Conservation (phyloP, 2,797 vertebrate genomes). For the Catostomus latipinnis region DNA sequence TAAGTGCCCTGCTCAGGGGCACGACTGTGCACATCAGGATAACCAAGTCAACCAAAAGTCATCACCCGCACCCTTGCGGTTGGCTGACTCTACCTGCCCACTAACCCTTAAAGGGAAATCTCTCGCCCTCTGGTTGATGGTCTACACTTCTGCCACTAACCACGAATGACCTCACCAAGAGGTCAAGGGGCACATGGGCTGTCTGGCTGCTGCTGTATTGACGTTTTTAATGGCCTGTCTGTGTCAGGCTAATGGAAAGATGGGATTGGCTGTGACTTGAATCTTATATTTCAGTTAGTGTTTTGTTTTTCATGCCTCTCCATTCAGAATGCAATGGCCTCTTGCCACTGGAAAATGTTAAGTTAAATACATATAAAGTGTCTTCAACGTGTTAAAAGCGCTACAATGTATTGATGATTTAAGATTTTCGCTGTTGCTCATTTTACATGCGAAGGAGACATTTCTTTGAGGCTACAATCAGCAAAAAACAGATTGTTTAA, state of each 20-base stretch:
- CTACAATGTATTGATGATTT: too few relatives aligned
- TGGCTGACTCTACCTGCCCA: neutral
- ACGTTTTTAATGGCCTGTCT: slow-evolving; percentile 54
- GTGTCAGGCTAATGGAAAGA: slow-evolving; percentile 50
- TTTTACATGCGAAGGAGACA: too few relatives aligned
- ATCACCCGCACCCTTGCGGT: neutral
- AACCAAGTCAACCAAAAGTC: slow-evolving; percentile 1
- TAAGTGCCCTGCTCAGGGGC: slow-evolving; percentile 25
- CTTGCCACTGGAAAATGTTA: neutral
- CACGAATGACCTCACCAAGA: slow-evolving; percentile 11
- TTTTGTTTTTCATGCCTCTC: neutral
- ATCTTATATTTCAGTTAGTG: slow-evolving; percentile 14
- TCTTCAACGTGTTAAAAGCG: too few relatives aligned
- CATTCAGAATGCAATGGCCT: neutral
- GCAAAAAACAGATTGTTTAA: too few relatives aligned
- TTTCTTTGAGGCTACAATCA: too few relatives aligned
- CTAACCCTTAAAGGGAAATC: slow-evolving; percentile 4
- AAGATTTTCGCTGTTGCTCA: too few relatives aligned
- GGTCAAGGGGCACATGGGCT: slow-evolving; percentile 1
- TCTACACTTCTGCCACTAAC: neutral
- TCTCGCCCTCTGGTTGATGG: neutral
- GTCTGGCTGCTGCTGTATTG: slow-evolving; percentile 44
- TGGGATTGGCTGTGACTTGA: slow-evolving; percentile 34
- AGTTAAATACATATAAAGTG: neutral
- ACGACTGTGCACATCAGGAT: neutral